Evolutionary conservation across 2,797 vertebrate species (phyloP).

Genomic region (Sylvilagus floridanus): DNA sequence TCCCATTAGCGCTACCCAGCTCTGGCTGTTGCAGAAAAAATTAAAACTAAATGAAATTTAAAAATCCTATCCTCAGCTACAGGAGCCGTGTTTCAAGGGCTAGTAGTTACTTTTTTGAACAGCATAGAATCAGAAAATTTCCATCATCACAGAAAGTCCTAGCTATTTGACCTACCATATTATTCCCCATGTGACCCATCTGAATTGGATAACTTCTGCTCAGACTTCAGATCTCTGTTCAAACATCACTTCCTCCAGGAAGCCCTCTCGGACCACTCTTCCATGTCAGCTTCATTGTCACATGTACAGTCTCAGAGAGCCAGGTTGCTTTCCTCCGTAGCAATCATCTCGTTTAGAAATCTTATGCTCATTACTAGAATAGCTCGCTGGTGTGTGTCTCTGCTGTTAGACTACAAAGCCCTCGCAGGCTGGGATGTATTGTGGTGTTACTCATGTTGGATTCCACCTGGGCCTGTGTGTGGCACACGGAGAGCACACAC

Average conservation of each 20-base stretch:
- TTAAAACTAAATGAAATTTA: neutral
- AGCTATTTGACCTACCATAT: neutral
- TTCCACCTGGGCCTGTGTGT: neutral
- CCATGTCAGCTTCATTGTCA: neutral
- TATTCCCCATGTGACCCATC: neutral
- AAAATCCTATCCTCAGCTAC: neutral
- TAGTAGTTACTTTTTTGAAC: neutral
- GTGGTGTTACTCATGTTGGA: neutral
- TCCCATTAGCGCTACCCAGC: no score
- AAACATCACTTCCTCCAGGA: constrained; percentile 52
- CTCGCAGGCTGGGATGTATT: neutral
- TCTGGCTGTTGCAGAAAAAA: no score
- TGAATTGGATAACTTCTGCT: neutral
- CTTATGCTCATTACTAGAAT: neutral
- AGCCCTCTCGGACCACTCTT: constrained; percentile 43
- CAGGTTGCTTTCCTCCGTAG: neutral
- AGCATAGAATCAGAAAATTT: neutral
- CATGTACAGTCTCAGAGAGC: neutral
- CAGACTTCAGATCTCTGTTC: neutral
- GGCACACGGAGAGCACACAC: neutral
- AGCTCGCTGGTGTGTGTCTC: neutral
- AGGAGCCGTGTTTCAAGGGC: neutral
- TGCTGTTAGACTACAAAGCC: neutral
- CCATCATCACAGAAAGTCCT: neutral
- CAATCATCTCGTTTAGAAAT: neutral